Evolutionary conservation across 2,888 invertebrate species (phyloP).

Genomic region (Ptychoptera albimana): DNA sequence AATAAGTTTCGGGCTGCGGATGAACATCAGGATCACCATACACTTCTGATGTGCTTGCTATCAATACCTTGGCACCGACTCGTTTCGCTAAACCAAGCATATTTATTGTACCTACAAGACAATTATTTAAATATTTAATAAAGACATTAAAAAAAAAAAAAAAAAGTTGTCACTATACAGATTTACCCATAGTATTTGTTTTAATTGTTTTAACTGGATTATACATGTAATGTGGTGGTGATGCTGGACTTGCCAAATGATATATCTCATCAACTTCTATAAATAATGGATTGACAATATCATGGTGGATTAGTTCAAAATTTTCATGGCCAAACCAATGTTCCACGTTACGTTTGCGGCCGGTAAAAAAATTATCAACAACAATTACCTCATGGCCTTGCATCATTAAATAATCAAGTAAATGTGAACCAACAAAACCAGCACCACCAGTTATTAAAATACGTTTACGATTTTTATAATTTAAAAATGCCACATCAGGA

Average conservation of each 20-base stretch:
- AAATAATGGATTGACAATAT: conserved; percentile 93
- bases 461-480: conserved; percentile 80
- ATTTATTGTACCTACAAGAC: conserved; percentile 57
- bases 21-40: conserved; percentile 98
- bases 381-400: conserved; percentile 94
- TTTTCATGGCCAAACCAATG: conserved; percentile 99
- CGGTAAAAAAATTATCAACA: conserved; percentile 96
- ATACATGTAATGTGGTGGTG: conserved; percentile 98
- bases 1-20: conserved; percentile 94
- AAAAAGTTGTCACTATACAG: no score
- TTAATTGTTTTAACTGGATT: conserved; percentile 99
- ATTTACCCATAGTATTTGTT: conserved; percentile 79
- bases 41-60: conserved; percentile 97
- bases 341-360: conserved; percentile 89
- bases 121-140: neutral
- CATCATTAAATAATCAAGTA: conserved; percentile 89
- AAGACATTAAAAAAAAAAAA: neutral
- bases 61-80: conserved; percentile 79
- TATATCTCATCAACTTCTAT: conserved; percentile 98
- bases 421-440: conserved; percentile 97
- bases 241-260: conserved; percentile 96
- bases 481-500: conserved; percentile 81
- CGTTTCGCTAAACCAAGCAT: conserved; percentile 84
- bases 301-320: conserved; percentile 97
- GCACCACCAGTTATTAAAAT: conserved; percentile 94